Percentiles rank a stretch among this genome's conserved stretches.
Evolutionary conservation across 1,140 invertebrate genomes (phyloP).

Genomic region (Phymorhynchus buccinoides): DNA sequence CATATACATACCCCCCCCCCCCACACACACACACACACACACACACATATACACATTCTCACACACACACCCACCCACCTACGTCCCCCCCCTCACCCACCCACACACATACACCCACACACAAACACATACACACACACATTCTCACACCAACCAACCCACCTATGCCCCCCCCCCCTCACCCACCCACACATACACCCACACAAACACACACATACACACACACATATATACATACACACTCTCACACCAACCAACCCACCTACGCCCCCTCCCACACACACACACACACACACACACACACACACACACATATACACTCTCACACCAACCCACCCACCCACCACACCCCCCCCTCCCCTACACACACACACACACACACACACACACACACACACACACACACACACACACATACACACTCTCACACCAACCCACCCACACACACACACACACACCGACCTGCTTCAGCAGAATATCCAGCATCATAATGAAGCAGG

Average conservation of each 20-base stretch:
- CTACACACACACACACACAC: slow-evolving; percentile 16
- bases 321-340: background rate
- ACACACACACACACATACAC: background rate
- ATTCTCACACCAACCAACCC: background rate
- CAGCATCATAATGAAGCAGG: slow-evolving; percentile 96
- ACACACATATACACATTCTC: background rate
- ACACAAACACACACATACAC: background rate
- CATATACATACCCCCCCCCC: too few relatives aligned
- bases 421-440: background rate
- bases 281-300: slow-evolving; percentile 10
- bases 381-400: slow-evolving; percentile 14
- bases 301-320: slow-evolving; percentile 18
- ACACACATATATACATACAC: background rate
- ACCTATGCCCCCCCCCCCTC: too few relatives aligned
- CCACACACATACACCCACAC: background rate
- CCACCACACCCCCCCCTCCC: too few relatives aligned
- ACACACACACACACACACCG: background rate
- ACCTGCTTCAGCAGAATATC: slow-evolving; percentile 96
- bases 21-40: background rate
- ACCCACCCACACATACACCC: background rate
- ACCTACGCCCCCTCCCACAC: background rate
- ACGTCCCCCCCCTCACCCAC: background rate
- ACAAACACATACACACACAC: too few relatives aligned
- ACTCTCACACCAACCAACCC: slow-evolving; percentile 12
- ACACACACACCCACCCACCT: slow-evolving; percentile 15